Evolutionary conservation across 2,113 vertebrate species (phyloP), one percentile per base, ranked within the genome.

Genomic region (Madoqua kirkii): DNA sequence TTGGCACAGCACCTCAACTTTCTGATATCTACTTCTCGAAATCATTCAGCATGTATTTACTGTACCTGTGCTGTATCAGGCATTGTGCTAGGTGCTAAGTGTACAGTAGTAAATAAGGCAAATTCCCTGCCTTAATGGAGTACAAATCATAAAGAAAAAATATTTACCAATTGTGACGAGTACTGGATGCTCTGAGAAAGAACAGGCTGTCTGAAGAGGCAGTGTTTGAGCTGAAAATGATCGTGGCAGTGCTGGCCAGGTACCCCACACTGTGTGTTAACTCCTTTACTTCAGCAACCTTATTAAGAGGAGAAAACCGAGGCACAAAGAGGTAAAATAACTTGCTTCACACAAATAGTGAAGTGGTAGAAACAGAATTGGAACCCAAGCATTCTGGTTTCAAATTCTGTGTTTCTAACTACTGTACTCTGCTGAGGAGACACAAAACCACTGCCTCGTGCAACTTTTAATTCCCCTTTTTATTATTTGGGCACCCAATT

Each of bases 401-500:
- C 64, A 94, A 67, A 92, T 67, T 76, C 81, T 83, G n/a, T 64
- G 31, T 90, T 74, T 14, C 52, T 83, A 43, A 62, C 45, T 48
- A 7, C 31, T 45, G 6, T 33, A 11, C 57, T 88, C 1, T 59
- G 50, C 59, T 17, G 29, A 81, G 57, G 43, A 94, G 55, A 31
- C 48, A 91, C 29, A 52, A 71, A 93, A 36, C n/a, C 27, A 29
- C 23, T 57, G n/a, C 21, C 50, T 50, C 15, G 0, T 15, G 43
- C 14, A 62, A n/a, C 57, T 89, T 82, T 81, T 81, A 82, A 94
- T 57, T 54, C 50, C 59, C 33, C 78, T 91, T 90, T 43, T 10
- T 31, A 97, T 93, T 98, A 97, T 83, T 97, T 78, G 91, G 71
- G 92, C 59, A 94, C 25, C 3, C 36, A 54, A 64, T 88, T 96